Base-by-base conservation (phyloP, 2,797 vertebrate species). In the Otus scops region DNA sequence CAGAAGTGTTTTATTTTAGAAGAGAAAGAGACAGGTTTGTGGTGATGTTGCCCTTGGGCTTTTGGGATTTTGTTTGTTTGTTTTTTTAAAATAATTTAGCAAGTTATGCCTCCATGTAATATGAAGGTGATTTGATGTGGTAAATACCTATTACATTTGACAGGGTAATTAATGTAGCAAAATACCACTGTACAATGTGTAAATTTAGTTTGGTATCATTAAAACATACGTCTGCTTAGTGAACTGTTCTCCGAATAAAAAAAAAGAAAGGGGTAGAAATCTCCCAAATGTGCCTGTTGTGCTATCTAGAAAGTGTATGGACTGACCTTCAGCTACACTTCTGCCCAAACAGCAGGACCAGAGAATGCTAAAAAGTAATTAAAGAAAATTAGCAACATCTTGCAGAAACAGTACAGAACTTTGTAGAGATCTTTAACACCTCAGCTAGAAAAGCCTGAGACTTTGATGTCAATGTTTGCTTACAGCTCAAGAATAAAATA, bases 141-240 rank as follows among this genome's bases (percentile, higher is more conserved):
- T 98, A 98, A 98, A 97, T 98, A 97, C 98, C 97, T 98, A 97
- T 97, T 98, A 97, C 95, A 91, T 97, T 97, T 98, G 98, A 98
- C 98, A 98, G 97, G 96, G 98, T 97, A 98, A 98, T 98, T 98
- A 98, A 98, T 97, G 97, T 95, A 96, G 96, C 94, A 97, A 98
- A 98, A 98, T 98, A 98, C 97, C 96, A 92, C 96, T 89, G 93
- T 96, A 98, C 96, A 97, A 96, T 91, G 95, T 92, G 95, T 93
- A 97, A 97, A 97, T 97, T 97, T 91, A 96, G 95, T 92, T 96
- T 94, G 93, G 95, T 91, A 92, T 96, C 97, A 95, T 97, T 96
- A 97, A 97, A 98, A 95, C 93, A 88, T 56, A 85, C 68, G 95
- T 92, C 97, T 98, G 92, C 95, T 97, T 95, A 95, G 95, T 96